These are phyloP conservation scores for Pelobates fuscus DNA, from an alignment of 2,113 vertebrate species.

Conservation along the genomic window DNA sequence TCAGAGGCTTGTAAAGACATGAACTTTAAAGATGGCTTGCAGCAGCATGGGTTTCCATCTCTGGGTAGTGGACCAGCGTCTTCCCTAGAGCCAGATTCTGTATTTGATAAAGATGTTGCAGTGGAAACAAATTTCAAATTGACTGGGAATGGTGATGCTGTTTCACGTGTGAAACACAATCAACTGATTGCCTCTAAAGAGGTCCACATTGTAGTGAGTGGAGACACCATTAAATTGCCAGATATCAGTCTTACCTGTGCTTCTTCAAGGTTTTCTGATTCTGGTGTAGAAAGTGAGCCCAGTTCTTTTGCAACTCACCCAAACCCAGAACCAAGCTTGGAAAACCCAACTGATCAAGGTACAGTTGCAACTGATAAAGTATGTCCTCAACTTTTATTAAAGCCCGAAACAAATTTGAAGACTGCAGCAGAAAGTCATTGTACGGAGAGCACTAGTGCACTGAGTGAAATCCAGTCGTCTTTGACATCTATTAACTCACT, in stretches of 20 bases:
- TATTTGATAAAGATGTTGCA: constrained; percentile 63
- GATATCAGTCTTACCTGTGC: constrained; percentile 71
- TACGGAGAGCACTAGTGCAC: constrained; percentile 84
- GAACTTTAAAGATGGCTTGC: constrained; percentile 57
- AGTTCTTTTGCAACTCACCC: constrained; percentile 88
- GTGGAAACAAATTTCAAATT: constrained; percentile 54
- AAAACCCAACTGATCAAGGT: constrained; percentile 62
- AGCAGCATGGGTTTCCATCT: constrained; percentile 51
- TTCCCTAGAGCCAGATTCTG: constrained; percentile 57
- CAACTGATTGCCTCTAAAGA: constrained; percentile 63
- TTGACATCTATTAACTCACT: constrained; percentile 97
- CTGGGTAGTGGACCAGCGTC: constrained; percentile 58
- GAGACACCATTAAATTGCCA: constrained; percentile 76
- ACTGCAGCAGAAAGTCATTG: constrained; percentile 72
- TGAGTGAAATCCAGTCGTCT: constrained; percentile 94
- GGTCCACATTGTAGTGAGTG: constrained; percentile 66
- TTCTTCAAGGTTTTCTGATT: constrained; percentile 93
- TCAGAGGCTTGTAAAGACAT: constrained; percentile 58
- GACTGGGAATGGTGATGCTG: constrained; percentile 52
- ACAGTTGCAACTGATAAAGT: constrained; percentile 68
- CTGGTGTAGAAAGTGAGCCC: constrained; percentile 92
- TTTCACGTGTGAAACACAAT: constrained; percentile 61
- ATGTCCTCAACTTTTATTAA: constrained; percentile 72
- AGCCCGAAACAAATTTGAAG: constrained; percentile 70
- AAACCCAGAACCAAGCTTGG: constrained; percentile 66